phyloP scores from a whole-genome alignment of 2,888 invertebrate species.

The Parnassius glacialis region DNA sequence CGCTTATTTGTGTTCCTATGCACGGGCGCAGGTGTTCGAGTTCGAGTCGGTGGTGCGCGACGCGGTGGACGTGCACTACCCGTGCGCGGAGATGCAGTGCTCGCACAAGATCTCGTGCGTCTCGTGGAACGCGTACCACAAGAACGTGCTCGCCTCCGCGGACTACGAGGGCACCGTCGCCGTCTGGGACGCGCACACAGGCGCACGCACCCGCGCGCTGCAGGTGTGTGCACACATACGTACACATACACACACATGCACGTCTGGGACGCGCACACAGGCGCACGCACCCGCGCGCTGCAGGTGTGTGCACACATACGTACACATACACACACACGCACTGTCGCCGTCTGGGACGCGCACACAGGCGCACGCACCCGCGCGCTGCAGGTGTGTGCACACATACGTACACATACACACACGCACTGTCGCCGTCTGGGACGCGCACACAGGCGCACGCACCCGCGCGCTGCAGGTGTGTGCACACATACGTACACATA shows the following conservation, averaged over 20 bases:
- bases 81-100: slow-evolving; percentile 94
- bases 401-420: too few species aligned
- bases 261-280: too few species aligned
- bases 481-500: too few species aligned
- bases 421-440: too few species aligned
- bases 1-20: too few species aligned
- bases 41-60: slow-evolving; percentile 92
- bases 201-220: slow-evolving; percentile 84
- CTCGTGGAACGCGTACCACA: slow-evolving; percentile 96
- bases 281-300: too few species aligned
- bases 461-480: too few species aligned
- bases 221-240: slow-evolving; percentile 41
- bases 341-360: slow-evolving; percentile 80
- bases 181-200: slow-evolving; percentile 94
- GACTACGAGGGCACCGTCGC: slow-evolving; percentile 97
- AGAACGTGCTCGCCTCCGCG: slow-evolving; percentile 89
- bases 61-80: slow-evolving; percentile 95
- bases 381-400: slow-evolving; percentile 62
- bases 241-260: too few species aligned
- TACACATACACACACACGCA: too few species aligned
- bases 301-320: too few species aligned
- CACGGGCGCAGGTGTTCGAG: slow-evolving; percentile 84
- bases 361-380: slow-evolving; percentile 56
- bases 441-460: too few species aligned
- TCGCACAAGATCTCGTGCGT: slow-evolving; percentile 96